Conservation (phyloP, 2,888 invertebrate genomes). For the Frankliniella intonsa region DNA sequence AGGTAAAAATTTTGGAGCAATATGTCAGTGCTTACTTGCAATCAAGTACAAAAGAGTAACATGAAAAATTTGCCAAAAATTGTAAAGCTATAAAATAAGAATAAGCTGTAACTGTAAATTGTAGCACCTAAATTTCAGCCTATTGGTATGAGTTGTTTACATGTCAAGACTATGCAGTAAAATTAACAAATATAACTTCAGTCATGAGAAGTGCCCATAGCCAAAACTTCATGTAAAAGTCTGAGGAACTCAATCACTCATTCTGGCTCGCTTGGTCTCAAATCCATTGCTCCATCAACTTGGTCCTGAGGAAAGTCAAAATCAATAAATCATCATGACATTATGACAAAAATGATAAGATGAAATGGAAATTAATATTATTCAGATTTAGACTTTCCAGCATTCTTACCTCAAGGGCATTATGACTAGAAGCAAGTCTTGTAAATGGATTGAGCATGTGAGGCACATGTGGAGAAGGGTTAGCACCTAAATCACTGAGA, state of each 20-base stretch:
- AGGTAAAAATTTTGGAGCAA: background rate
- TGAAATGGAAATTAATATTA: too few relatives aligned
- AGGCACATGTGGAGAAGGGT: background rate
- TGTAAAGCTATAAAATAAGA: background rate
- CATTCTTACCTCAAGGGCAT: background rate
- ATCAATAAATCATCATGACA: background rate
- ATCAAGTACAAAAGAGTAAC: background rate
- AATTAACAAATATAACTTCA: background rate
- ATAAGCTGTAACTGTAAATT: background rate
- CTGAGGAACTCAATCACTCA: background rate
- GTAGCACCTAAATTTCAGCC: background rate
- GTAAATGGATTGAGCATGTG: constrained; percentile 14
- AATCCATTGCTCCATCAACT: constrained; percentile 13
- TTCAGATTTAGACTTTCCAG: background rate
- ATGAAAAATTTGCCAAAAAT: background rate
- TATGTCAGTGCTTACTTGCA: background rate
- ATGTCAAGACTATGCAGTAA: background rate
- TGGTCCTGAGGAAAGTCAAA: background rate
- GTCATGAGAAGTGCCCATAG: background rate
- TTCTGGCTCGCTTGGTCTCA: background rate
- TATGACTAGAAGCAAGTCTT: constrained; percentile 11
- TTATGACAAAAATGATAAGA: background rate
- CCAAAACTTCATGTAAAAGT: background rate
- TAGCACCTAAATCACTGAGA: constrained; percentile 51
- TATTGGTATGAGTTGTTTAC: background rate